Evolutionary conservation across 2,113 vertebrate species (phyloP).

Genomic region (Smithornis capensis): DNA sequence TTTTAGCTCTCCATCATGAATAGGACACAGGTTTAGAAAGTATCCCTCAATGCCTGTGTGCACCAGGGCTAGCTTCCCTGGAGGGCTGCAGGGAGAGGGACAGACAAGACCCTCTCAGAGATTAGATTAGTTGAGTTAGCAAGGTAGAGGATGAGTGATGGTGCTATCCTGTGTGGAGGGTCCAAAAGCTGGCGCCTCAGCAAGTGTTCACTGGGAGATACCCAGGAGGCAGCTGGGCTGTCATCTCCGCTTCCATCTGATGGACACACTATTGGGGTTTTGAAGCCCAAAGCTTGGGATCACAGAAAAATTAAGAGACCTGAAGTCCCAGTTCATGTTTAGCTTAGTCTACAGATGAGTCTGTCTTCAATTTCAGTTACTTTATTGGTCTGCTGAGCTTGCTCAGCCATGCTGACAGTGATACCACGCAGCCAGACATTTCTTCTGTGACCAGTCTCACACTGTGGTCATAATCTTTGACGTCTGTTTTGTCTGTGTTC

Average conservation of each 20-base stretch:
- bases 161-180: background rate
- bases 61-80: background rate
- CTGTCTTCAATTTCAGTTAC: background rate
- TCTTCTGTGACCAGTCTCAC: background rate
- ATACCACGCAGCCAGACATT: background rate
- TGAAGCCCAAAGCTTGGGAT: background rate
- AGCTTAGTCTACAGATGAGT: background rate
- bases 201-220: background rate
- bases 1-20: background rate
- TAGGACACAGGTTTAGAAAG: accelerated
- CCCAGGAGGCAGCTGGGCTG: background rate
- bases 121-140: background rate
- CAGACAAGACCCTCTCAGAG: accelerated
- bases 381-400: background rate
- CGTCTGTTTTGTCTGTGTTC: background rate
- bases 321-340: background rate
- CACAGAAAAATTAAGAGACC: background rate
- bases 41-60: background rate
- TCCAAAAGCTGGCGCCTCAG: background rate
- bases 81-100: background rate
- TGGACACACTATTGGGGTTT: background rate
- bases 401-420: accelerated
- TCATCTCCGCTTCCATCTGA: background rate
- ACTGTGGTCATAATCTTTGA: background rate
- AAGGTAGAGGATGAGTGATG: background rate